Conservation (phyloP, 2,888 invertebrate genomes). For the Leptopilina drosophilae region DNA sequence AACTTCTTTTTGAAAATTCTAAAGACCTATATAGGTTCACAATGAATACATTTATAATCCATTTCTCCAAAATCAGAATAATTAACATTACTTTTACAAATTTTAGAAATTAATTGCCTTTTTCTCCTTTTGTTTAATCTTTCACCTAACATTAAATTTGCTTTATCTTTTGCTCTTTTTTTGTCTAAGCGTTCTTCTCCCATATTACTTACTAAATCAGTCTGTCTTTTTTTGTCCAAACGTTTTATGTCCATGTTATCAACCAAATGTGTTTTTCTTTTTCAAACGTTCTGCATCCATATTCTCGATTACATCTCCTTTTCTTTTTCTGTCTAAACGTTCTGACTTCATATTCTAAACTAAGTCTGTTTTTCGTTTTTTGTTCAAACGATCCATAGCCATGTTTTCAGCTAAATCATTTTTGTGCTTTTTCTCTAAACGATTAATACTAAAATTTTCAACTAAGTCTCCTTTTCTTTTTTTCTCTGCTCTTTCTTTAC, state of each 20-base stretch:
- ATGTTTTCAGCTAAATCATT: too few relatives aligned
- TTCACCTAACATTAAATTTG: background rate
- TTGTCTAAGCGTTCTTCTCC: background rate
- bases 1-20: too few relatives aligned
- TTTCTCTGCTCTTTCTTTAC: background rate
- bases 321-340: too few relatives aligned
- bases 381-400: too few relatives aligned
- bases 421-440: background rate
- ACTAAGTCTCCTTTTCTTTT: background rate
- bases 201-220: background rate
- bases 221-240: background rate
- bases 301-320: too few relatives aligned
- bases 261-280: background rate
- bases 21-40: too few relatives aligned
- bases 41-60: too few relatives aligned
- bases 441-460: background rate
- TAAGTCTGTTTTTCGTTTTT: too few relatives aligned
- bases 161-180: background rate
- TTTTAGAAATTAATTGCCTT: background rate
- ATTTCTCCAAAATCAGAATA: too few relatives aligned
- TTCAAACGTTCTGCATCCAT: too few relatives aligned
- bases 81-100: background rate
- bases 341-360: too few relatives aligned
- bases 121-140: background rate
- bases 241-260: background rate